These are phyloP conservation scores for Drosophila gunungcola DNA, from an alignment of 1,140 invertebrate species.

Conservation along the genomic window DNA sequence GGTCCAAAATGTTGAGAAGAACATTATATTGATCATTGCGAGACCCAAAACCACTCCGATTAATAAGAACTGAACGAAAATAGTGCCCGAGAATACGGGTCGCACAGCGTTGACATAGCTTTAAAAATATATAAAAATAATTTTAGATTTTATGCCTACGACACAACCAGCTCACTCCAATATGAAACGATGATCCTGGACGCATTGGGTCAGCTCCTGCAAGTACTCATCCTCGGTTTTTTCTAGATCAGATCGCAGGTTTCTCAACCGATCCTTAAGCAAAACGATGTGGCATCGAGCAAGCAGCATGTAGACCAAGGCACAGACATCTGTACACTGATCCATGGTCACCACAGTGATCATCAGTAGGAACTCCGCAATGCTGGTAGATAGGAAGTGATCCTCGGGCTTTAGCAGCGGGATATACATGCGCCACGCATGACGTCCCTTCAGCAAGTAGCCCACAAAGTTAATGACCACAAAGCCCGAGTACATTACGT, in stretches of 20 bases:
- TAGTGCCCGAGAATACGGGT: slow-evolving; percentile 42
- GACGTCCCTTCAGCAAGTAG: not conserved
- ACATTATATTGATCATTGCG: slow-evolving; percentile 32
- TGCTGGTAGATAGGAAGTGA: slow-evolving; percentile 21
- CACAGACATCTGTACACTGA: slow-evolving; percentile 49
- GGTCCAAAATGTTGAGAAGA: slow-evolving; percentile 39
- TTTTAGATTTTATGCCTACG: not conserved
- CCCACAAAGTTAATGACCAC: slow-evolving; percentile 15
- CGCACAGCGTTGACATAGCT: slow-evolving; percentile 49
- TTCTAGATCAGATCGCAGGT: slow-evolving; percentile 13
- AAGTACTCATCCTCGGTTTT: slow-evolving; percentile 32
- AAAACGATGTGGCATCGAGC: slow-evolving; percentile 39
- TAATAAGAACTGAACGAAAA: slow-evolving; percentile 39
- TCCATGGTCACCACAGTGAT: slow-evolving; percentile 35
- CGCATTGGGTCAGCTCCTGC: slow-evolving; percentile 42
- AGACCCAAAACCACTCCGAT: slow-evolving; percentile 42
- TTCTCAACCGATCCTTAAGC: slow-evolving; percentile 30
- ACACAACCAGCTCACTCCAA: slow-evolving; percentile 34
- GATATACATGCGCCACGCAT: slow-evolving; percentile 57
- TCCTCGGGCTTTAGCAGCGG: slow-evolving; percentile 36
- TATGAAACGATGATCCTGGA: slow-evolving; percentile 57
- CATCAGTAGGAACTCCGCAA: slow-evolving; percentile 28
- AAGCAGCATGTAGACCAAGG: slow-evolving; percentile 39
- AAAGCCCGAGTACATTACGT: slow-evolving; percentile 13
- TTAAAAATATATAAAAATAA: not conserved